Evolutionary conservation across 1,140 invertebrate genomes (phyloP).

Genomic region (Carposina sasakii): DNA sequence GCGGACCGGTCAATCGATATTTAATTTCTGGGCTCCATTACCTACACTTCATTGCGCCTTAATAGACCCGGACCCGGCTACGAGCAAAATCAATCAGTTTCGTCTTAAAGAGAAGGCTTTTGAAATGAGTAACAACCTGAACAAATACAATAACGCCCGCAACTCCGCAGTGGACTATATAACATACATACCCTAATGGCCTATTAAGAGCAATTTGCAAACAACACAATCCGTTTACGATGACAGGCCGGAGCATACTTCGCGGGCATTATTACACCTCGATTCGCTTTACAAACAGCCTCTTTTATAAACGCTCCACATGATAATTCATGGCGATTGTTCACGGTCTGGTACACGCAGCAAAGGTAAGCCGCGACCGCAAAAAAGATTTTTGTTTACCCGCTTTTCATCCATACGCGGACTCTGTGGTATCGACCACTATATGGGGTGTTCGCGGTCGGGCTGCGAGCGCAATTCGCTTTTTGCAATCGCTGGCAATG

Average conservation of each 20-base stretch:
- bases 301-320: conserved; percentile 58
- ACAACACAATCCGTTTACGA: conserved; percentile 48
- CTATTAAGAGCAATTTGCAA: conserved; percentile 52
- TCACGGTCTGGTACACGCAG: conserved; percentile 59
- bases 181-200: conserved; percentile 22
- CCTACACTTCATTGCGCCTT: conserved; percentile 14
- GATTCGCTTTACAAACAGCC: conserved; percentile 54
- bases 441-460: conserved; percentile 39
- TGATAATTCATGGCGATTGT: conserved; percentile 63
- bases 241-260: conserved; percentile 33
- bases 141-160: too few relatives aligned
- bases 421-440: conserved; percentile 48
- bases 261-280: conserved; percentile 41
- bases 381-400: conserved; percentile 62
- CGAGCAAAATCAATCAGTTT: neutral
- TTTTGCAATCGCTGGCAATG: conserved; percentile 46
- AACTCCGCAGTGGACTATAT: too few relatives aligned
- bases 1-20: conserved; percentile 44
- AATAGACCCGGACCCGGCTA: conserved; percentile 1
- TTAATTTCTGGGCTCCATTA: conserved; percentile 31
- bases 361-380: conserved; percentile 62
- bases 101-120: neutral
- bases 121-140: neutral
- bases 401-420: conserved; percentile 45
- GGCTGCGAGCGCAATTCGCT: conserved; percentile 33